A percentile compares a stretch with the other conserved stretches of the same genome.
These are phyloP conservation scores for Cardinalis cardinalis DNA, from an alignment of 2,113 vertebrate species.

Conservation along the genomic window DNA sequence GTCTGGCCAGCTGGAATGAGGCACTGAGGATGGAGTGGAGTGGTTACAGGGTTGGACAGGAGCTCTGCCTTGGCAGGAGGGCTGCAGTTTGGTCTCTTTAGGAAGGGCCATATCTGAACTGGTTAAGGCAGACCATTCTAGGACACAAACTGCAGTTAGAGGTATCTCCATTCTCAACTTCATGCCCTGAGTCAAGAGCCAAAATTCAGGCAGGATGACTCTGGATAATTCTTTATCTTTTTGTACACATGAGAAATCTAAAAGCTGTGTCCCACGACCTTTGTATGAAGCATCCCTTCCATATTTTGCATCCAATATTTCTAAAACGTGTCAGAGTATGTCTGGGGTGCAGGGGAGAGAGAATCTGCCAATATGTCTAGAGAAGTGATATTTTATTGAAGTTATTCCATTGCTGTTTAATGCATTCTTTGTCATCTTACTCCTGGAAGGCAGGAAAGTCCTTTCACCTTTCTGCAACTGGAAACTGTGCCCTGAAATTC, in stretches of 20 bases:
- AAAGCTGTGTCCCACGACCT: accelerated
- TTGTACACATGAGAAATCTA: not conserved
- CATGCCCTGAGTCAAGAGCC: not conserved
- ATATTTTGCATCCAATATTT: not conserved
- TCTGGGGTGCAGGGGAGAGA: not conserved
- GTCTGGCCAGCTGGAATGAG: not conserved
- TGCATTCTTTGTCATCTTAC: not conserved
- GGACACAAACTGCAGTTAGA: not conserved
- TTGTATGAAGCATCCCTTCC: not conserved
- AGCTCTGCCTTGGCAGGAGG: not conserved
- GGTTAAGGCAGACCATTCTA: not conserved
- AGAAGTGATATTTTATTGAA: not conserved
- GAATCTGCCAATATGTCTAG: not conserved
- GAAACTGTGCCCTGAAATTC: not conserved
- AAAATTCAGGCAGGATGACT: not conserved
- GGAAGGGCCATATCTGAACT: not conserved
- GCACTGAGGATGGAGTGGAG: not conserved
- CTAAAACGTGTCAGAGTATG: not conserved
- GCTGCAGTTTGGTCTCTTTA: not conserved
- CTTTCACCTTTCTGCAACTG: not conserved
- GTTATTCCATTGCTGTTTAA: not conserved
- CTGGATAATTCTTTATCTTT: not conserved
- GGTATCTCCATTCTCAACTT: not conserved
- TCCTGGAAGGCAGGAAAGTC: not conserved
- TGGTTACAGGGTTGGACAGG: accelerated